Evolutionary conservation across 2,113 vertebrate genomes (phyloP).

Genomic region (Struthio camelus): DNA sequence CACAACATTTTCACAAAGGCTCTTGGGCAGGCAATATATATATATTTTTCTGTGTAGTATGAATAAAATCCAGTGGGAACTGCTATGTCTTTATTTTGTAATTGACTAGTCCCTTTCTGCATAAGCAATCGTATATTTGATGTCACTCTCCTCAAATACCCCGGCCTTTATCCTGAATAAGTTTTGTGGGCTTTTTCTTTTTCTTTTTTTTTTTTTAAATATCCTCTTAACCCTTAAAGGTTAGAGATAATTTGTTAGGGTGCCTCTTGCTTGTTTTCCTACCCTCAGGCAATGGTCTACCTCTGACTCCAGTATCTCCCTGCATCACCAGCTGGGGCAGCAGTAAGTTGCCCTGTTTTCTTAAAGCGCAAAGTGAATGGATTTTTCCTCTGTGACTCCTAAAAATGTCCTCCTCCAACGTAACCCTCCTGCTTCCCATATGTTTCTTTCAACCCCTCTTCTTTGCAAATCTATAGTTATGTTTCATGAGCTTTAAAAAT

Average conservation of each 20-base stretch:
- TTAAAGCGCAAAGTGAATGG: not conserved
- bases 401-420: not conserved
- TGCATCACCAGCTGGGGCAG: conserved; percentile 5
- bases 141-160: not conserved
- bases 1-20: conserved; percentile 34
- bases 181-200: too few relatives aligned
- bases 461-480: not conserved
- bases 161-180: not conserved
- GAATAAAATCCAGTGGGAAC: not conserved
- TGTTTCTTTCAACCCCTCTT: not conserved
- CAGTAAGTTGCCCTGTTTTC: not conserved
- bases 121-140: not conserved
- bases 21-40: not conserved
- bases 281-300: not conserved
- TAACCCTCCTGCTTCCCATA: not conserved
- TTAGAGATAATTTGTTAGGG: not conserved
- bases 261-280: not conserved
- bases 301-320: not conserved
- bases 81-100: not conserved
- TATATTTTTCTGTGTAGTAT: not conserved
- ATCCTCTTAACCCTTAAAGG: conserved; percentile 18
- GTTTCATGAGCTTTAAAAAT: not conserved
- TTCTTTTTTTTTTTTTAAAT: not conserved
- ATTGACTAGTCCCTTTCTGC: not conserved
- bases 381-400: not conserved